Evolutionary conservation across 1,140 invertebrate species (phyloP), one percentile per base, ranked within the genome.

Genomic region (Triops cancriformis): DNA sequence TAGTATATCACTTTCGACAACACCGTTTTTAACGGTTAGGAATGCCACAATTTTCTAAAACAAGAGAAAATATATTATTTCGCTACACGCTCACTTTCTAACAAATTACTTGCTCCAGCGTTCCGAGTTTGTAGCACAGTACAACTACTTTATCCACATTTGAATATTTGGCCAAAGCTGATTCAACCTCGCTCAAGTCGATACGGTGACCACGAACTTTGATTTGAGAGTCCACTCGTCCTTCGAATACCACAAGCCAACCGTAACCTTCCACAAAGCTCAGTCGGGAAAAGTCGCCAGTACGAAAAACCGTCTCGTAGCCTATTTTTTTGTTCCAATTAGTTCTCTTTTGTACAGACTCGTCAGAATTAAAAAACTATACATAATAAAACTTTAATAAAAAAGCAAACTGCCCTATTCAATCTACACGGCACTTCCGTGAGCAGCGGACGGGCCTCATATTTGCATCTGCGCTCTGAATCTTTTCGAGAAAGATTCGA

Each of bases 181-280:
- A 26, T 81, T 95, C 92, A 7, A 95, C 89, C 86, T 95, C 93
- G 0, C 88, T 86, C 18, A 95, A 84, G 81, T 96, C 93, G 0
- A 96, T 91, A n/a, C 93, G 85, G 81, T 95, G 92, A 7, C 94
- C 94, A 76, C 94, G 85, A 12, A 96, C 91, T 85, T 96, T 96
- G 0, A 96, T 88, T 84, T 96, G 94, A 0, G 92, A 92, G 84
- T 96, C 94, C 0, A 90, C 91, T 45, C 94, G 87, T 0, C 94
- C 94, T 81, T 94, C 92, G 81, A 91, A 96, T 41, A 75, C 78
- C 27, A 79, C 74, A 64, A 64, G 14, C n/a, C n/a, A 64, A 64
- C 51, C 51, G 9, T n/a, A 64, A 64, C 6, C 43, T 45, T 64
- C 5, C 10, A 14, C 7, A 18, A 64, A 64, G 18, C 51, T n/a